A percentile compares a stretch with the other conserved stretches of the same genome.
These are phyloP conservation scores for Callinectes sapidus DNA, from an alignment of 2,888 invertebrate genomes.

Conservation along the genomic window DNA sequence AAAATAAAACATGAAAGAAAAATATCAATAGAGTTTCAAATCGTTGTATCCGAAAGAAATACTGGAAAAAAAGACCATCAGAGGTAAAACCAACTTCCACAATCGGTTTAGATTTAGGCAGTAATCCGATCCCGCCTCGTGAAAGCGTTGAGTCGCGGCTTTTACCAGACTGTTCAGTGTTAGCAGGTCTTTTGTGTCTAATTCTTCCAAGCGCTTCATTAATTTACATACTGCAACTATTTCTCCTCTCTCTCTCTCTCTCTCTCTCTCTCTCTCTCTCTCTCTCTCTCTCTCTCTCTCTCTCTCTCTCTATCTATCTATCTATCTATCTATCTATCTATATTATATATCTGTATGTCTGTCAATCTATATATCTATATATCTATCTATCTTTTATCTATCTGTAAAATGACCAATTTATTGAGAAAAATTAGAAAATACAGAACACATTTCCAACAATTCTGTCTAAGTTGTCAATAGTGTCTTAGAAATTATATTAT, in stretches of 20 bases:
- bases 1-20: neutral
- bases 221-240: no score
- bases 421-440: no score
- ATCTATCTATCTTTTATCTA: no score
- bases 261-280: conserved; percentile 32
- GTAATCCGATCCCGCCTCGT: neutral
- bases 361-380: no score
- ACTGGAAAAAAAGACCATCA: neutral
- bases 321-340: neutral
- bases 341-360: no score
- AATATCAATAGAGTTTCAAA: neutral
- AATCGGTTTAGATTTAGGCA: conserved; percentile 19
- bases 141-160: conserved; percentile 14
- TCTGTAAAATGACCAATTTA: no score
- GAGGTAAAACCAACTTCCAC: conserved; percentile 1
- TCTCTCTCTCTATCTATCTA: conserved; percentile 4
- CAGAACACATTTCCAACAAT: no score
- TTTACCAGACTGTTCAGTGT: neutral
- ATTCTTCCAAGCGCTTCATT: neutral
- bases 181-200: no score
- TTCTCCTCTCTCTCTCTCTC: neutral
- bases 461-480: no score
- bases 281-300: conserved; percentile 32
- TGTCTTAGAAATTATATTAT: no score
- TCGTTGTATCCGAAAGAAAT: neutral